These are phyloP conservation scores for Hiodon tergisus DNA, from an alignment of 2,113 vertebrate species.

Conservation along the genomic window DNA sequence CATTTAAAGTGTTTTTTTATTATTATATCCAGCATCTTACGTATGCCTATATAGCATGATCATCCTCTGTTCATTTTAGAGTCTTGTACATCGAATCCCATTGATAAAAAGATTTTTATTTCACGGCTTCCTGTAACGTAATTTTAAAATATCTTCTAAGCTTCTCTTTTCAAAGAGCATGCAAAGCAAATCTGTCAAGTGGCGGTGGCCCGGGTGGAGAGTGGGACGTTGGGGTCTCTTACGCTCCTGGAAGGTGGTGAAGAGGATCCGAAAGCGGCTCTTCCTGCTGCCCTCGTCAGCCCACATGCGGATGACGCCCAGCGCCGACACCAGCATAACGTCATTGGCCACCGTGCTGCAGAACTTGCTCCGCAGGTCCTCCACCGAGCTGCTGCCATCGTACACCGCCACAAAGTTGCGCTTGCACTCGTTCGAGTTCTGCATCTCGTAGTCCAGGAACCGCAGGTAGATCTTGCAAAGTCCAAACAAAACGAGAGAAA, in stretches of 20 bases:
- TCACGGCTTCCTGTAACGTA: conserved; percentile 29
- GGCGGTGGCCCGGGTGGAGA: conserved; percentile 6
- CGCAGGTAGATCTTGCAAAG: conserved; percentile 84
- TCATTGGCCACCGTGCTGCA: conserved; percentile 98
- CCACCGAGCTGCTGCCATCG: conserved; percentile 92
- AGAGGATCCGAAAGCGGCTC: conserved; percentile 94
- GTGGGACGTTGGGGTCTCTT: conserved; percentile 50
- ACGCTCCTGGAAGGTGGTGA: conserved; percentile 98
- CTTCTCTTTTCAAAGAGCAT: not conserved
- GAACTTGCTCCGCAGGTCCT: conserved; percentile 92
- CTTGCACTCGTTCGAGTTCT: conserved; percentile 98
- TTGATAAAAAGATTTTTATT: conserved; percentile 24
- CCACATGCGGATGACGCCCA: conserved; percentile 96
- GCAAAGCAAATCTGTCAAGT: not conserved
- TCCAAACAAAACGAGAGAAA: conserved; percentile 8
- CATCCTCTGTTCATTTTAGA: too few relatives aligned
- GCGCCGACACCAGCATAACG: conserved; percentile 85
- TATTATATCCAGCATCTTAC: too few relatives aligned
- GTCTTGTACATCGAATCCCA: not conserved
- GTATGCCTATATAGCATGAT: too few relatives aligned
- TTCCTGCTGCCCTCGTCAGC: conserved; percentile 89
- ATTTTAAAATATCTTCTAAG: conserved; percentile 29
- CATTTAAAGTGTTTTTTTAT: too few relatives aligned
- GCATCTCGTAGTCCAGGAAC: conserved; percentile 98
- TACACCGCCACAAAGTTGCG: conserved; percentile 97